phyloP scores from a whole-genome alignment of 1,140 invertebrate genomes.

The Heliothis subflexa region DNA sequence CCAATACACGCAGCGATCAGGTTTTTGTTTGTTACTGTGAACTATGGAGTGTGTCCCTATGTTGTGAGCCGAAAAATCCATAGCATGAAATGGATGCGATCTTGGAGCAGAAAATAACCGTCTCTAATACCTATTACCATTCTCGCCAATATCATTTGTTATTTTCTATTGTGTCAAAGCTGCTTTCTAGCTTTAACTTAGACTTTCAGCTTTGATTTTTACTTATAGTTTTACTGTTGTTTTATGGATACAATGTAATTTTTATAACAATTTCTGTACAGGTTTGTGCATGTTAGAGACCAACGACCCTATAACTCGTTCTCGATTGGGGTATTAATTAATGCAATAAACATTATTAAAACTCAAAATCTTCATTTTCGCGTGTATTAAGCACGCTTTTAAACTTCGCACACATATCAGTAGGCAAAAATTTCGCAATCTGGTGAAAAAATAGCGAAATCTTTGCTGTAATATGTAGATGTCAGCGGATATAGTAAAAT shows the following conservation, averaged over 20 bases:
- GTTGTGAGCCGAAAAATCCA: slow-evolving; percentile 62
- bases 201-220: slow-evolving; percentile 40
- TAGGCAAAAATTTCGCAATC: neutral
- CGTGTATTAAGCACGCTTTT: neutral
- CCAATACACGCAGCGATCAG: slow-evolving; percentile 65
- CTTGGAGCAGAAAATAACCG: slow-evolving; percentile 54
- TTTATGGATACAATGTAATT: slow-evolving; percentile 34
- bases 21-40: slow-evolving; percentile 75
- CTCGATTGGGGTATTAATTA: neutral
- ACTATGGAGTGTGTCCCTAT: slow-evolving; percentile 68
- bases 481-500: neutral
- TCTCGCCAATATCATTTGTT: slow-evolving; percentile 43
- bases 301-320: neutral
- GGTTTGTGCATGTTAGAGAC: slow-evolving; percentile 31
- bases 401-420: neutral
- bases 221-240: slow-evolving; percentile 44
- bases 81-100: slow-evolving; percentile 63
- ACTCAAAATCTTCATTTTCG: neutral
- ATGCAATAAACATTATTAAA: neutral
- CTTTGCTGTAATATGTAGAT: neutral
- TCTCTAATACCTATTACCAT: slow-evolving; percentile 53
- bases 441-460: neutral
- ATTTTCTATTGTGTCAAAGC: slow-evolving; percentile 42
- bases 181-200: slow-evolving; percentile 48
- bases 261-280: slow-evolving; percentile 26